phyloP scores from a whole-genome alignment of 2,113 vertebrate species.

The Parotia lawesii region DNA sequence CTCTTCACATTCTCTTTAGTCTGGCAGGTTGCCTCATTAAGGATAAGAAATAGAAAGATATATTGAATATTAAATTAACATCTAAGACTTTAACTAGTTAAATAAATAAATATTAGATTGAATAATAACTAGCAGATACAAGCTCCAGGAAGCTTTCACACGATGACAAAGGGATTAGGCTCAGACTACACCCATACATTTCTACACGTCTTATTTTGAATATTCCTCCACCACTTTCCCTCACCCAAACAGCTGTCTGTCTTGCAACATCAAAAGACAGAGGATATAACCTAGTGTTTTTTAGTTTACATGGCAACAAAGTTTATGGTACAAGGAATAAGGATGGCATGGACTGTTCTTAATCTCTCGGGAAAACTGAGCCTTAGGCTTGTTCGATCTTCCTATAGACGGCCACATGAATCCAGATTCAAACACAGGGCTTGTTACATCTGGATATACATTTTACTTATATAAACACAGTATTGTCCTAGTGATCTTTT shows the following conservation, averaged over 20 bases:
- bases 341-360: background rate
- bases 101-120: background rate
- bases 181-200: background rate
- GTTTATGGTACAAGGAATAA: background rate
- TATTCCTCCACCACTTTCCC: background rate
- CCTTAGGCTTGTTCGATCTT: background rate
- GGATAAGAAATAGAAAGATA: background rate
- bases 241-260: background rate
- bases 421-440: background rate
- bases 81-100: background rate
- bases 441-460: background rate
- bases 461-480: background rate
- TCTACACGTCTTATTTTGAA: background rate
- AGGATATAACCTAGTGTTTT: background rate
- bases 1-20: background rate
- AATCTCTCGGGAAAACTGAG: background rate
- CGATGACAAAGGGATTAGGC: background rate
- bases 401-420: accelerated
- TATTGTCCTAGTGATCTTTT: background rate
- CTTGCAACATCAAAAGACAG: background rate
- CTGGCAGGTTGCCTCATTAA: constrained; percentile 15
- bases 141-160: background rate
- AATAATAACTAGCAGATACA: background rate
- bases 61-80: background rate
- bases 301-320: background rate